phyloP scores from a whole-genome alignment of 2,113 vertebrate species.

The Paralichthys olivaceus region DNA sequence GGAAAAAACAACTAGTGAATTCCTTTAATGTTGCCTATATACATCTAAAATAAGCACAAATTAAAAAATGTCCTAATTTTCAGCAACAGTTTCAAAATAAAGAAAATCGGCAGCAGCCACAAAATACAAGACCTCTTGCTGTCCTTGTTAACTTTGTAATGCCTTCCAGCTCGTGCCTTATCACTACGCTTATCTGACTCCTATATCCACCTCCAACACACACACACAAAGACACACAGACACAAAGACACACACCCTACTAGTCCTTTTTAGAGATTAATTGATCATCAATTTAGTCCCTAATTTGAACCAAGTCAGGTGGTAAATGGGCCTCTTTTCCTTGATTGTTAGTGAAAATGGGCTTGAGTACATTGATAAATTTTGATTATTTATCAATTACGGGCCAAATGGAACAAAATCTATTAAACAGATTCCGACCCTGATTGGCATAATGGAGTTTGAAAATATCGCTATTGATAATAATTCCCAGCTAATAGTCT shows the following conservation, averaged over 20 bases:
- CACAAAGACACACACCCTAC: constrained; percentile 81
- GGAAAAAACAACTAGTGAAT: neutral
- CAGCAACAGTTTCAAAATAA: too few species aligned
- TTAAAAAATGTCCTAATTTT: neutral
- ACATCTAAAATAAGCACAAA: neutral
- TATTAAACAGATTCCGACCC: constrained; percentile 95
- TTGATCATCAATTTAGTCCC: constrained; percentile 99
- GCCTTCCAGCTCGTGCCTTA: constrained; percentile 85
- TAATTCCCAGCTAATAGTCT: constrained; percentile 98
- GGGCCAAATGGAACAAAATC: constrained; percentile 98
- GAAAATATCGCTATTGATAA: constrained; percentile 99
- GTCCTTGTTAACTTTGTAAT: constrained; percentile 82
- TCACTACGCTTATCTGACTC: constrained; percentile 92
- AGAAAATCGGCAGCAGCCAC: neutral
- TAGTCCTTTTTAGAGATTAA: constrained; percentile 97
- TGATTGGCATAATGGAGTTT: constrained; percentile 99
- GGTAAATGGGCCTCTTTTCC: constrained; percentile 99
- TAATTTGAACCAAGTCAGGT: constrained; percentile 99
- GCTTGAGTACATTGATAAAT: constrained; percentile 99
- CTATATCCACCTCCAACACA: constrained; percentile 86
- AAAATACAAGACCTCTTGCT: constrained; percentile 31
- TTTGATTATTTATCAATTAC: constrained; percentile 99
- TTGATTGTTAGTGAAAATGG: constrained; percentile 99
- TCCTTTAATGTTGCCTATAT: too few species aligned
- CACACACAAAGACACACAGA: constrained; percentile 73